Conservation (phyloP, 2,888 invertebrate species). For the Coelopa pilipes region DNA sequence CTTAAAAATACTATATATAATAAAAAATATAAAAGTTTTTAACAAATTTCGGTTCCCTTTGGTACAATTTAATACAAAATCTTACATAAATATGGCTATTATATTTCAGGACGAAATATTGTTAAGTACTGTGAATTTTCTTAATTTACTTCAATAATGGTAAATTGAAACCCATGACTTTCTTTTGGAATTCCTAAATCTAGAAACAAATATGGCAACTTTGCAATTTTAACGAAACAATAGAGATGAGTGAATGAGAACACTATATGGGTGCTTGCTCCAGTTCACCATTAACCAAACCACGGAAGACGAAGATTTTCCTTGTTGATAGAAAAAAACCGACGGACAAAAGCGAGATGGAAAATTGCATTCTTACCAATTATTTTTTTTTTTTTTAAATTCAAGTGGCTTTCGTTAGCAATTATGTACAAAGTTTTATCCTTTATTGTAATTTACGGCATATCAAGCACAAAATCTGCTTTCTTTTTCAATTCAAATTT, state of each 20-base stretch:
- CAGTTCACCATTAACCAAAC: not conserved
- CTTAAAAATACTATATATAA: too few relatives aligned
- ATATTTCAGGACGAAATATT: too few relatives aligned
- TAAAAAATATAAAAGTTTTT: too few relatives aligned
- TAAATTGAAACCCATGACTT: too few relatives aligned
- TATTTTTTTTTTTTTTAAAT: not conserved
- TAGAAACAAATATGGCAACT: too few relatives aligned
- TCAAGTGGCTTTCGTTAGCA: constrained; percentile 11
- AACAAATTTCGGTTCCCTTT: too few relatives aligned
- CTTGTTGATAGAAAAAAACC: not conserved
- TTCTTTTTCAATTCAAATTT: constrained; percentile 6
- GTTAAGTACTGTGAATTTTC: too few relatives aligned
- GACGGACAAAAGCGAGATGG: not conserved
- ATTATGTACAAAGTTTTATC: constrained; percentile 1
- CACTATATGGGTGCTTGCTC: not conserved
- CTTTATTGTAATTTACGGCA: not conserved
- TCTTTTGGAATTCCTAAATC: too few relatives aligned
- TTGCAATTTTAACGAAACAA: not conserved
- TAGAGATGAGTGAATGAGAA: not conserved
- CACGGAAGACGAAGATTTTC: constrained; percentile 11
- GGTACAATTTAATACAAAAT: too few relatives aligned
- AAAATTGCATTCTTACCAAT: constrained; percentile 34
- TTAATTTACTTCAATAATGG: too few relatives aligned
- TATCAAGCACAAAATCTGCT: constrained; percentile 1
- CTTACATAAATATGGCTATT: too few relatives aligned